Evolutionary conservation across 2,797 vertebrate species (phyloP), one percentile per base, ranked within the genome.

Genomic region (Scarus forsteni): DNA sequence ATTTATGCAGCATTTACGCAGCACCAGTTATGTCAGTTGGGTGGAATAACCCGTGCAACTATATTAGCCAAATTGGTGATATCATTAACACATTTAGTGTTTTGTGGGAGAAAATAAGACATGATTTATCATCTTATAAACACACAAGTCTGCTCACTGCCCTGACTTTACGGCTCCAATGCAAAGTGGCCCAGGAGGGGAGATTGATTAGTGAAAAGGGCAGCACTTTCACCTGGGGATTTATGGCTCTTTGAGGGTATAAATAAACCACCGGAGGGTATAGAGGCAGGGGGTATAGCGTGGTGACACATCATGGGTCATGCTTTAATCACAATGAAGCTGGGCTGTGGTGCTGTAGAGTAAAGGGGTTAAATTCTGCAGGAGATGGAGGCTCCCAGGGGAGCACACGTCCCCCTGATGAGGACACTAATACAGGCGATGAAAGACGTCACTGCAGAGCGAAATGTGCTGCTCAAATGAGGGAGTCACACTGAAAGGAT

Each of bases 131-230:
- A 42, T 73, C 42, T 74, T 53, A 77, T 80, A 63, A 64, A 75
- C 61, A 72, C 35, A 77, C 11, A 1, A 60, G 43, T 46, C 61
- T 67, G 46, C 54, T 64, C 48, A 3, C 66, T 71, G 76, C 66
- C 65, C 53, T 44, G 73, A 72, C 62, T 75, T 77, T 77, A 73
- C 53, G 42, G 42, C 72, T 80, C 53, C 64, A 71, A 78, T 76
- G 79, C 57, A 76, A 86, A 82, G 75, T 71, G 73, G 63, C 60
- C 75, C 79, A 51, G 60, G 63, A 81, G 77, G 69, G 54, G 46
- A 81, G 88, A 93, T 91, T 89, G 88, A 94, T 92, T 75, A 77
- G 79, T 81, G 83, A 87, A 92, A 94, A 93, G 90, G 91, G 88
- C 89, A 93, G 74, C 77, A 83, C 80, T 87, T 88, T 93, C 87